Base-by-base conservation (phyloP, 2,113 vertebrate species). In the Gymnogyps californianus region DNA sequence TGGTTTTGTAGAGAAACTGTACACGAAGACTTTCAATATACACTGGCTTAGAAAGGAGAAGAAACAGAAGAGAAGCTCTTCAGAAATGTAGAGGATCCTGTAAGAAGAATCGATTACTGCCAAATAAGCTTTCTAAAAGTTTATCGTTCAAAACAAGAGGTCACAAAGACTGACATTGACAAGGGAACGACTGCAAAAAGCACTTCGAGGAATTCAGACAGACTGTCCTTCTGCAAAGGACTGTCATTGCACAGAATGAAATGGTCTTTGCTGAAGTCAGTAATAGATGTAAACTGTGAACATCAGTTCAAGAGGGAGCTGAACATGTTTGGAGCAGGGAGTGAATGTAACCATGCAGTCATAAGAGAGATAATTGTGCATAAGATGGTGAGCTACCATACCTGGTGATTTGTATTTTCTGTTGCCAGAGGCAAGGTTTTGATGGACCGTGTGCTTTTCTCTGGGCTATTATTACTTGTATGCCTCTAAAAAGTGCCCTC, bases 351-450 rank as follows among this genome's bases (percentile, higher is more conserved):
- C 78, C 58, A 55, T 51, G 51, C 86, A 70, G 83, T 46, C 61
- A 49, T 70, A 92, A 93, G 89, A 91, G 67, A 95, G 57, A 95
- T 64, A 97, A 96, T 81, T 95, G 85, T 90, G 54, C 76, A 87
- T 91, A 88, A 92, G 93, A 90, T 55, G 55, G 89, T 92, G 62
- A 96, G 91, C 77, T 90, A 96, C 86, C 70, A 70, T 90, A 92
- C 80, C 93, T 87, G 75, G 81, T 94, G 78, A 97, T 97, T 97
- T 93, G 67, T 90, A 89, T 92, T 90, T 94, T 86, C 81, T 77
- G 75, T 76, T 83, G 83, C 93, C 58, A 89, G 83, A 88, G 62
- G 67, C 65, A 92, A 88, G 77, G 71, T 64, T 97, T 96, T 96
- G 90, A 93, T 90, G 69, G 91, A 89, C 66, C 42, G 2, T 55